Base-by-base conservation (phyloP, 1,140 invertebrate species). In the Magallana gigas region DNA sequence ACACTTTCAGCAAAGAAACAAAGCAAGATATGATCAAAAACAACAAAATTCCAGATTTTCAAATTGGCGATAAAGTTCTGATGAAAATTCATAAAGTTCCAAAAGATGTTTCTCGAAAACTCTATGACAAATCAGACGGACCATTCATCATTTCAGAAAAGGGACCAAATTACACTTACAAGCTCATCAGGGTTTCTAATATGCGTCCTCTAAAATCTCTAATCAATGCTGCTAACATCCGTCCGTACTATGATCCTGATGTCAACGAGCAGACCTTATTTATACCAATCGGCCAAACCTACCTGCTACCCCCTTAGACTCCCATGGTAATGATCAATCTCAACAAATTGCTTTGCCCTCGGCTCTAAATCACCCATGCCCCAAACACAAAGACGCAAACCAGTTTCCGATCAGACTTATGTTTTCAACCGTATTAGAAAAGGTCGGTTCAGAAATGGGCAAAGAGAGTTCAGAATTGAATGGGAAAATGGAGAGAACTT, bases 111-210 rank as follows among this genome's bases (percentile, higher is more conserved):
- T 88, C 85, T 12, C 62, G 36, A 5, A 90, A 90, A 87, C 81
- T 90, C 8, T 57, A 60, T 83, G 71, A 81, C 57, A 90, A 88
- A 90, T 88, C 56, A 48, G 64, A 57, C n/a, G 86, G 88, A 62
- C 88, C 87, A 2, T 90, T 85, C 59, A 18, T 68, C 29, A 90
- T 90, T 12, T 62, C 80, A 12, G 60, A 83, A 76, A 64, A 84
- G 83, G 87, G 88, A 18, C 88, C 89, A 82, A 88, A 90, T 64
- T 87, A 81, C 58, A 88, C 87, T 14, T 88, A 90, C 23, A 86
- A 85, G 29, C 83, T 90, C 0, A 57, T 62, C 6, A 58, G 64
- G 36, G n/a, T 48, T 60, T 71, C 64, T 3, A 68, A 84, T 64
- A 57, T 84, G 48, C 85, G 85, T 57, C 60, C 71, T 36, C 68